Evolutionary conservation across 2,888 invertebrate genomes (phyloP).

Genomic region (Flabesymbios commensalis): DNA sequence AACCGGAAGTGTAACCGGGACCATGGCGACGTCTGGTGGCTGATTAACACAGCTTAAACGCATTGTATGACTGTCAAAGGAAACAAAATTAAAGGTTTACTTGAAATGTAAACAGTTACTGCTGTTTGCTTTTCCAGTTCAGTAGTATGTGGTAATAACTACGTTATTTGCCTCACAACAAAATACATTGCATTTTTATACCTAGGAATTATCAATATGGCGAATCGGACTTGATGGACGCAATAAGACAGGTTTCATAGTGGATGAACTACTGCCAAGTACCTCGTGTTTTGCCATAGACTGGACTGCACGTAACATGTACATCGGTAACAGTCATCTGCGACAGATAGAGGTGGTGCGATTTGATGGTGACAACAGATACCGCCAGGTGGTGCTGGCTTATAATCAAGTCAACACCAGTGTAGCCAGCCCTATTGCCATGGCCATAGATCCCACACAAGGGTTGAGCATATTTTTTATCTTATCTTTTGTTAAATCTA

Average conservation of each 20-base stretch:
- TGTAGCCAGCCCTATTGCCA: slow-evolving; percentile 83
- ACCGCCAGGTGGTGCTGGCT: slow-evolving; percentile 81
- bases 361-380: slow-evolving; percentile 78
- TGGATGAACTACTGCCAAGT: slow-evolving; percentile 76
- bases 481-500: neutral
- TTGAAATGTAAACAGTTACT: no score
- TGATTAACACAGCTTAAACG: no score
- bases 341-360: slow-evolving; percentile 20
- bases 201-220: neutral
- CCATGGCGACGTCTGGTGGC: no score
- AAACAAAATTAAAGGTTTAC: no score
- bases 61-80: no score
- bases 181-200: no score
- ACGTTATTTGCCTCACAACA: no score
- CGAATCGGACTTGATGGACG: slow-evolving; percentile 67
- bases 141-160: no score
- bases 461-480: slow-evolving; percentile 68
- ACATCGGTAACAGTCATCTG: slow-evolving; percentile 75
- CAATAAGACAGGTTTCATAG: slow-evolving; percentile 80
- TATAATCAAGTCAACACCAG: slow-evolving; percentile 86
- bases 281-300: slow-evolving; percentile 92
- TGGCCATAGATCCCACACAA: slow-evolving; percentile 89
- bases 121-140: no score
- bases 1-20: no score
- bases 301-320: slow-evolving; percentile 94